Percentiles rank a stretch among this genome's conserved stretches.
Conservation (phyloP, 2,888 invertebrate genomes). For the Drosophila stalkeri region DNA sequence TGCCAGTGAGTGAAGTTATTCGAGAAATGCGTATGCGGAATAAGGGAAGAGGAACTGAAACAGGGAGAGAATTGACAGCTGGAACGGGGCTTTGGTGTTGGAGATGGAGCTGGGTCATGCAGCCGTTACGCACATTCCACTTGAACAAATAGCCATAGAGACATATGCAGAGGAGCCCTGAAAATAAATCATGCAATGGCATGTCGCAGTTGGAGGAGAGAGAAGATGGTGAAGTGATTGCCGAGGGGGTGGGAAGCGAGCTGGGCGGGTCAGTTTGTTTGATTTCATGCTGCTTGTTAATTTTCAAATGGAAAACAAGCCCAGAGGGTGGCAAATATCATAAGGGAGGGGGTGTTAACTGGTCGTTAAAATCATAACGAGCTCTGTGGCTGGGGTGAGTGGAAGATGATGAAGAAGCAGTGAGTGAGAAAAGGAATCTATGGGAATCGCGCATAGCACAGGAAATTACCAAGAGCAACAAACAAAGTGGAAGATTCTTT, state of each 20-base stretch:
- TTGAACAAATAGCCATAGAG: conserved; percentile 55
- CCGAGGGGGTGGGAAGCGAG: neutral
- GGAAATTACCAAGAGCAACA: conserved; percentile 40
- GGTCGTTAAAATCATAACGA: conserved; percentile 63
- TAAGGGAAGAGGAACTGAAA: conserved; percentile 1
- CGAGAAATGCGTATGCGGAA: conserved; percentile 36
- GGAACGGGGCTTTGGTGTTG: neutral
- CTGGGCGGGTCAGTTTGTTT: conserved; percentile 55
- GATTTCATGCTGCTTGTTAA: conserved; percentile 54
- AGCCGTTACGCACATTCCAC: conserved; percentile 56
- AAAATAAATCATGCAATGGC: conserved; percentile 58
- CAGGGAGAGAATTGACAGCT: neutral
- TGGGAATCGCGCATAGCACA: conserved; percentile 22
- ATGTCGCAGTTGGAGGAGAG: conserved; percentile 31
- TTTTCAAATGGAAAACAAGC: conserved; percentile 34
- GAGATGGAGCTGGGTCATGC: conserved; percentile 27
- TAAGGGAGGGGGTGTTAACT: conserved; percentile 43
- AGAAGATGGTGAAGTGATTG: conserved; percentile 4
- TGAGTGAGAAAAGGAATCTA: conserved; percentile 13
- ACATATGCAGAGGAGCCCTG: conserved; percentile 14
- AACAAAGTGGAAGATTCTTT: conserved; percentile 52
- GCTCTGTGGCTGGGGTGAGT: conserved; percentile 11
- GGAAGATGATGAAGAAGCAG: neutral
- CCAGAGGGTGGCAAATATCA: conserved; percentile 24
- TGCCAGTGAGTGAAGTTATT: conserved; percentile 51